These are phyloP conservation scores for Spheniscus mendiculus DNA, from an alignment of 2,113 vertebrate species.

Conservation along the genomic window DNA sequence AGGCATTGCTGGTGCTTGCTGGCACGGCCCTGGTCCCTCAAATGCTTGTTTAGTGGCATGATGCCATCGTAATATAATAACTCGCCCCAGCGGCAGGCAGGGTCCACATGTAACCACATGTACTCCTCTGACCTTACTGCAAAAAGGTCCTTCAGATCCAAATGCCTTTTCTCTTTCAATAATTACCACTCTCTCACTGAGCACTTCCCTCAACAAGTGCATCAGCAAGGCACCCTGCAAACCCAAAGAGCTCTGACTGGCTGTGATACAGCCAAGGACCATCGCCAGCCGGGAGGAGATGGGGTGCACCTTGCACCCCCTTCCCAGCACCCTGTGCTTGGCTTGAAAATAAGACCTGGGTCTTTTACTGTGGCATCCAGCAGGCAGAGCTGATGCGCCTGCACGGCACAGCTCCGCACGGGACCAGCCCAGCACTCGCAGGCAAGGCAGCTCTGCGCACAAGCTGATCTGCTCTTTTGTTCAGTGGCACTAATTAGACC, in stretches of 20 bases:
- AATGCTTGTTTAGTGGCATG: neutral
- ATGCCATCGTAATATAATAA: neutral
- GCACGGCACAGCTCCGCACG: fast-evolving
- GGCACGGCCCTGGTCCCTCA: neutral
- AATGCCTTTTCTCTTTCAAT: neutral
- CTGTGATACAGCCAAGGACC: neutral
- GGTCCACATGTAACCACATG: neutral
- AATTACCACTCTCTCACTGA: neutral
- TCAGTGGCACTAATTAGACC: neutral
- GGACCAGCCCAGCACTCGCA: neutral
- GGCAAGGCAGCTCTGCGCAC: neutral
- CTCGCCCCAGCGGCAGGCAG: fast-evolving
- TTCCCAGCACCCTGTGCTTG: neutral
- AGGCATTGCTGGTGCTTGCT: neutral
- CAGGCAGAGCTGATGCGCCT: neutral
- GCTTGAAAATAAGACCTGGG: neutral
- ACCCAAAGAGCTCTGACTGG: fast-evolving
- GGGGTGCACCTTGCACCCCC: neutral
- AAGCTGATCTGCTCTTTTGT: neutral
- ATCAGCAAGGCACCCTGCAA: neutral
- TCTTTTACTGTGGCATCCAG: neutral
- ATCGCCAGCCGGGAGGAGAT: fast-evolving
- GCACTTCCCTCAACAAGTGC: neutral
- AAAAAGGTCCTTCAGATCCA: neutral
- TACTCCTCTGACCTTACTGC: neutral